Base-by-base conservation (phyloP, 2,888 invertebrate genomes). In the Lasius platythorax region DNA sequence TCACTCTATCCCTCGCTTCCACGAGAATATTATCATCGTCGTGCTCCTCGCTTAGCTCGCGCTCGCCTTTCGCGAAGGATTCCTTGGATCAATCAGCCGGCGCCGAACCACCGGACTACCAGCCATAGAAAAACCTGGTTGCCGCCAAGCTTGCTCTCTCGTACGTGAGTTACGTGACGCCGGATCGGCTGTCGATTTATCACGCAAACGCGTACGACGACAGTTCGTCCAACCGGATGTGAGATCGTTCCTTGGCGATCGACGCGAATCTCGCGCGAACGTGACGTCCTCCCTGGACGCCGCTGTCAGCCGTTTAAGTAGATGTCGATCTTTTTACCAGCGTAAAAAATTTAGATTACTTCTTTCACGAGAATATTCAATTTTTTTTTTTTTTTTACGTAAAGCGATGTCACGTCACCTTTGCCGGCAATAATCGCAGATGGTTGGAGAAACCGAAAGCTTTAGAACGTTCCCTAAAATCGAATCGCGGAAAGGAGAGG, bases 101-200 rank as follows among this genome's bases (percentile, higher is more conserved):
- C 87, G 85, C 74, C 86, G 86, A 87, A 85, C 88, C 88, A 82
- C 84, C 81, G 90, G 90, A 78, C 89, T 82, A 87, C 89, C 87
- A 86, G 82, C 43, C 89, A 85, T 75, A 89, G 91, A 92, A 93
- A 93, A 93, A 93, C 87, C 89, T 85, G 91, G 86, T 92, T 91
- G 89, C 87, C 89, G 89, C 86, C 89, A 70, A 64, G 85, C 85
- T 87, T 73, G 91, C 87, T 89, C 90, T 88, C 88, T 87, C 88
- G 91, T 91, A 92, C 93, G 93, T 93, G 93, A 94, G 93, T 93
- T 93, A 94, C 94, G 93, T 91, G 93, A 92, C 90, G 90, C 89
- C 90, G 89, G 90, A 91, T 91, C 91, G 91, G 78, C 89, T 87
- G 90, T 91, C 93, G 92, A 93, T 93, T 93, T 92, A 93, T 93